These are phyloP conservation scores for Xyrichtys novacula DNA, from an alignment of 2,797 vertebrate species.

Conservation along the genomic window DNA sequence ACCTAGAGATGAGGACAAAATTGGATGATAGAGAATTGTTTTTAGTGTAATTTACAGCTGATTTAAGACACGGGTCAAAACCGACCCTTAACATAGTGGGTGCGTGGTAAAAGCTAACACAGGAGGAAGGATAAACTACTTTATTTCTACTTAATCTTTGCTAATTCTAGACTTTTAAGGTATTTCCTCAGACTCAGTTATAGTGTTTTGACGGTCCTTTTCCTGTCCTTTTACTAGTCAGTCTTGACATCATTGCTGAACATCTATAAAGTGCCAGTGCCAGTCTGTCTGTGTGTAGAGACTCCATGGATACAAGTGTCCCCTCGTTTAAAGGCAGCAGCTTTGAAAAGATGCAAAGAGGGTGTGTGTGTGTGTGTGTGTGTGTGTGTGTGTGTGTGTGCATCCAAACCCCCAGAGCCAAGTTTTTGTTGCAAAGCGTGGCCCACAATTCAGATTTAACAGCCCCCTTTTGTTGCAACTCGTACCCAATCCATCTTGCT, in stretches of 20 bases:
- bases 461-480: slow-evolving; percentile 35
- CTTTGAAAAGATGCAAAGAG: slow-evolving; percentile 45
- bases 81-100: no score
- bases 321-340: slow-evolving; percentile 43
- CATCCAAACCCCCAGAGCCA: slow-evolving; percentile 2
- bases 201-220: no score
- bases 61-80: no score
- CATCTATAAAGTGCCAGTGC: slow-evolving; percentile 54
- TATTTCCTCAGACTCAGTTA: no score
- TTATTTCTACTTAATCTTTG: no score
- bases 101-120: no score
- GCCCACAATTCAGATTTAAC: slow-evolving; percentile 62
- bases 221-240: slow-evolving; percentile 6
- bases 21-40: no score
- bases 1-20: no score
- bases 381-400: background rate
- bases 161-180: no score
- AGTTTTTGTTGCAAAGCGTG: slow-evolving; percentile 45
- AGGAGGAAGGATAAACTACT: no score
- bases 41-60: no score
- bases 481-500: slow-evolving; percentile 18
- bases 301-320: slow-evolving; percentile 79
- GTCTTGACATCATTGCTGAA: slow-evolving; percentile 22
- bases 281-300: slow-evolving; percentile 65
- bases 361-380: slow-evolving; percentile 9